Percentiles rank a stretch among this genome's conserved stretches.
Evolutionary conservation across 92 coral and sea anemone species (phyloP).

Genomic region (Paragorgia papillata): DNA sequence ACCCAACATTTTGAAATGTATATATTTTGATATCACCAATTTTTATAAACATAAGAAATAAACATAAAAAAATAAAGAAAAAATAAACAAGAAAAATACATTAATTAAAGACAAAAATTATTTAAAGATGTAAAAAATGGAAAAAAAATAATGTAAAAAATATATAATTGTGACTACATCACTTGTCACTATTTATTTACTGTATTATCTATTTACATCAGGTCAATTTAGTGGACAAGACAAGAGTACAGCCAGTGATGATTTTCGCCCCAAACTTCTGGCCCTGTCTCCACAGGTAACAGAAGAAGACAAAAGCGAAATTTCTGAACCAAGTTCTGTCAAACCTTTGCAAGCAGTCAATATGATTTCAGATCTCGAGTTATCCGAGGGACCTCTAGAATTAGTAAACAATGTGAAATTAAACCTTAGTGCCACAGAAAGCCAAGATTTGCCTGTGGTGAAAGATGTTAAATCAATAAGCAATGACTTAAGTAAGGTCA

Average conservation of each 20-base stretch:
- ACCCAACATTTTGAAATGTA: too few relatives aligned
- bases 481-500: slow-evolving; percentile 65
- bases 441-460: slow-evolving; percentile 48
- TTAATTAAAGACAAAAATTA: too few relatives aligned
- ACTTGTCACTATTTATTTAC: too few relatives aligned
- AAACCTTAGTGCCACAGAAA: slow-evolving; percentile 47
- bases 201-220: not conserved
- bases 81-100: too few relatives aligned
- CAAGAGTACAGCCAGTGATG: slow-evolving; percentile 55
- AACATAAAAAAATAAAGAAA: too few relatives aligned
- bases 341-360: slow-evolving; percentile 78
- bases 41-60: too few relatives aligned
- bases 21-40: too few relatives aligned
- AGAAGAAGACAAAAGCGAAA: slow-evolving; percentile 54
- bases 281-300: slow-evolving; percentile 66
- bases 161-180: too few relatives aligned
- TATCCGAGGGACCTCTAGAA: slow-evolving; percentile 41
- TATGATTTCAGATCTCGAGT: slow-evolving; percentile 71
- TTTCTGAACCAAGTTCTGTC: slow-evolving; percentile 59
- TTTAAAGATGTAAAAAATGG: too few relatives aligned
- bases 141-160: too few relatives aligned
- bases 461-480: slow-evolving; percentile 67
- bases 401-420: slow-evolving; percentile 48
- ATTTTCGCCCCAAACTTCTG: slow-evolving; percentile 82
- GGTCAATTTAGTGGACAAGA: slow-evolving; percentile 20